Evolutionary conservation across 1,140 invertebrate genomes (phyloP).

Genomic region (Diorhabda elongata): DNA sequence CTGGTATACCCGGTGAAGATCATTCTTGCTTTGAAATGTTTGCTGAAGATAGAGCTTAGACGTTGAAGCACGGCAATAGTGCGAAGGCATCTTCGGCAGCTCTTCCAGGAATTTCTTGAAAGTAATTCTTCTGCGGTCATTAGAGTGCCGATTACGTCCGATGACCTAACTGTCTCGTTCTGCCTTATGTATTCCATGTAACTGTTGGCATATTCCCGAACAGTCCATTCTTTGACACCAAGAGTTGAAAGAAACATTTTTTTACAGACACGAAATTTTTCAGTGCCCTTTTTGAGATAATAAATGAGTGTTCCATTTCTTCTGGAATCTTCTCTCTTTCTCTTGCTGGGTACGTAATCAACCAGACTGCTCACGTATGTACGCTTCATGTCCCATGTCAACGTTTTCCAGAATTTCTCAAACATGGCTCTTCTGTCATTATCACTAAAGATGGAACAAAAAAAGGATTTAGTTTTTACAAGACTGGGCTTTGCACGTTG

Average conservation of each 20-base stretch:
- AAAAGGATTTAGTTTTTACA: not conserved
- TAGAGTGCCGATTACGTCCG: not conserved
- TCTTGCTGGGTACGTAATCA: not conserved
- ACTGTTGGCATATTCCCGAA: not conserved
- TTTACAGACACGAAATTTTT: not conserved
- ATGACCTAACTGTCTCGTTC: not conserved
- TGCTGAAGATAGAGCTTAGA: conserved; percentile 1
- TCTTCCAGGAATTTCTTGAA: not conserved
- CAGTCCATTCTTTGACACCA: conserved; percentile 3
- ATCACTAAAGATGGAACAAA: not conserved
- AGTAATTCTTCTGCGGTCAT: not conserved
- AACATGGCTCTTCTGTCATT: not conserved
- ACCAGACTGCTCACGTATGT: not conserved
- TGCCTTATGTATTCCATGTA: conserved; percentile 1
- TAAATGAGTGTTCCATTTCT: conserved; percentile 5
- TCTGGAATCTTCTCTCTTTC: conserved; percentile 3
- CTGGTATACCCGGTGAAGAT: not conserved
- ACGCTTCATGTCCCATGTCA: not conserved
- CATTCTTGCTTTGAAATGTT: not conserved
- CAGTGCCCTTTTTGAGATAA: not conserved
- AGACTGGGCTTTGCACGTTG: not conserved
- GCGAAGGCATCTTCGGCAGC: conserved; percentile 5
- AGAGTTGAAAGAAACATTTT: conserved; percentile 4
- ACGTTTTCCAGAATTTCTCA: not conserved
- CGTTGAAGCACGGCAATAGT: conserved; percentile 1